These are phyloP conservation scores for Melanostoma scalare DNA, from an alignment of 2,888 invertebrate genomes.

Conservation along the genomic window DNA sequence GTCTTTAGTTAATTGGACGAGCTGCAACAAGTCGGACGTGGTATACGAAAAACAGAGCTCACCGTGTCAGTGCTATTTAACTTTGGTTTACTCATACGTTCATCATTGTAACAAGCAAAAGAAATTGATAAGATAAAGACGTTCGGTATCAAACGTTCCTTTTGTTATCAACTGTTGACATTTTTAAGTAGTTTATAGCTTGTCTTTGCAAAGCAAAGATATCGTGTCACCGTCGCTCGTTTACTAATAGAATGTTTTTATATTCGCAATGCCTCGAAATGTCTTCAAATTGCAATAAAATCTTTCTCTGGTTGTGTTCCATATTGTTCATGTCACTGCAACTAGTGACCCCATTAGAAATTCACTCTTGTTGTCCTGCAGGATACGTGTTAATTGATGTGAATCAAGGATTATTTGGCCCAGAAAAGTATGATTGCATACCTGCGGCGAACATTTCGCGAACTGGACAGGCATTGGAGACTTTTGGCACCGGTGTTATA, in stretches of 20 bases:
- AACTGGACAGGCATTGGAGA: conserved; percentile 28
- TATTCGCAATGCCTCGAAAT: conserved; percentile 27
- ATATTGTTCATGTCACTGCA: conserved; percentile 30
- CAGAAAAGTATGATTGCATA: conserved; percentile 59
- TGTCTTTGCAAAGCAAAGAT: not conserved
- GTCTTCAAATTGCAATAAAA: conserved; percentile 30
- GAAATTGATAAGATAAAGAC: conserved; percentile 66
- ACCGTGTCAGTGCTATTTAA: too few relatives aligned
- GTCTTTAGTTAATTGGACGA: conserved; percentile 60
- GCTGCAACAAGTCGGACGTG: conserved; percentile 53
- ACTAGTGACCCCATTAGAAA: conserved; percentile 35
- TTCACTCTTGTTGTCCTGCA: conserved; percentile 63
- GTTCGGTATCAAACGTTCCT: conserved; percentile 38
- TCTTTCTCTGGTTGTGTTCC: conserved; percentile 23
- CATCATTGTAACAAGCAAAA: conserved; percentile 11
- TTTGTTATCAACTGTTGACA: not conserved
- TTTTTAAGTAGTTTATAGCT: not conserved
- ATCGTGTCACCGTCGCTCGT: conserved; percentile 2
- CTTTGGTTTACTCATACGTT: too few relatives aligned
- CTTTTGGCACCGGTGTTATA: conserved; percentile 37
- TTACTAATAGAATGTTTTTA: conserved; percentile 39
- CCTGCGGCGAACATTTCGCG: conserved; percentile 28
- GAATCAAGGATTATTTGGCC: conserved; percentile 41
- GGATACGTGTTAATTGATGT: conserved; percentile 49
- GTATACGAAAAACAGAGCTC: not conserved